These are phyloP conservation scores for Temnothorax longispinosus DNA, from an alignment of 1,140 invertebrate species.

Conservation along the genomic window DNA sequence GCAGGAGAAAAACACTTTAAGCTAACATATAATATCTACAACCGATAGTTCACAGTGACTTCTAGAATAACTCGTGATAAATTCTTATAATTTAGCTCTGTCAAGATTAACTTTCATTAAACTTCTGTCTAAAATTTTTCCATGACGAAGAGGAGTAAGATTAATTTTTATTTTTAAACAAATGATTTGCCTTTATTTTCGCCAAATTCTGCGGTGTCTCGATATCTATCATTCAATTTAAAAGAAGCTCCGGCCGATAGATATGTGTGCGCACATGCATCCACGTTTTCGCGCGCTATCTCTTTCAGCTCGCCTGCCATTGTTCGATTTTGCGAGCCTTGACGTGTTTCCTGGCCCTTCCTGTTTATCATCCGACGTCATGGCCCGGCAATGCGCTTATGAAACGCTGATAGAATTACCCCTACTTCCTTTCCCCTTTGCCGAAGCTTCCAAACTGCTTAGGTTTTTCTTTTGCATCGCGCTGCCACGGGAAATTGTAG, in stretches of 20 bases:
- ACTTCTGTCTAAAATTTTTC: not conserved
- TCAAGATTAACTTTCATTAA: not conserved
- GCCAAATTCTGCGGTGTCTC: not conserved
- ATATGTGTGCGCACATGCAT: not conserved
- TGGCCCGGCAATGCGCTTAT: constrained; percentile 23
- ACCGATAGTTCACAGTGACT: not conserved
- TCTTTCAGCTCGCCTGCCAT: not conserved
- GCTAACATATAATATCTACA: not conserved
- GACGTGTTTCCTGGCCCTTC: constrained; percentile 12
- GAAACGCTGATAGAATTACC: constrained; percentile 36
- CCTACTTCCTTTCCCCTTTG: not conserved
- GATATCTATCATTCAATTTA: not conserved
- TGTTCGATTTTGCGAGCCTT: constrained; percentile 35
- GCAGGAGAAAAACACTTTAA: not conserved
- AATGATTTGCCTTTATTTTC: not conserved
- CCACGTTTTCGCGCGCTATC: not conserved
- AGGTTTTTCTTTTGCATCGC: constrained; percentile 28
- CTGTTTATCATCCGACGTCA: constrained; percentile 48
- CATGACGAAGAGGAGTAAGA: not conserved
- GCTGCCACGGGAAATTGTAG: constrained; percentile 19
- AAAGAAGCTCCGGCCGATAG: not conserved
- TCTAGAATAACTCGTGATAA: not conserved
- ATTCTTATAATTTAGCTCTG: not conserved
- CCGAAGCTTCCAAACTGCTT: constrained; percentile 36
- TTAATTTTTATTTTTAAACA: constrained; percentile 10